These are phyloP conservation scores for Radopholus similis DNA, from an alignment of 1,140 invertebrate genomes.

Conservation along the genomic window DNA sequence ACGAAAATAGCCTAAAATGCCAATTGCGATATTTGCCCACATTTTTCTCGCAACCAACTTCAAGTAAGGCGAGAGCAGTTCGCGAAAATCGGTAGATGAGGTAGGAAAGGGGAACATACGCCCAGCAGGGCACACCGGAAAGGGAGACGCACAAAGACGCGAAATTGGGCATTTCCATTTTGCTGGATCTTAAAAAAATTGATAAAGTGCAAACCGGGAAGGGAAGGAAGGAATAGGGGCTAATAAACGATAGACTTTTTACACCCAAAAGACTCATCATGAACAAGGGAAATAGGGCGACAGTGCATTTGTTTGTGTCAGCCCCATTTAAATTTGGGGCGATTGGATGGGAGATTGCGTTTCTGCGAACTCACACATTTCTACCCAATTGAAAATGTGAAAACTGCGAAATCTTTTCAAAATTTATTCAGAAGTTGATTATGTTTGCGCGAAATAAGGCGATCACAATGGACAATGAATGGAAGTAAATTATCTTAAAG, in stretches of 20 bases:
- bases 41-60: not conserved
- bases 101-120: conserved; percentile 13
- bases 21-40: not conserved
- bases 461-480: too few species aligned
- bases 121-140: conserved; percentile 14
- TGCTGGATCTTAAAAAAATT: not conserved
- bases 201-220: not conserved
- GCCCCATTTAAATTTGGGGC: too few species aligned
- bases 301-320: too few species aligned
- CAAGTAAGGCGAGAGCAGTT: conserved; percentile 36
- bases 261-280: not conserved
- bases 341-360: too few species aligned
- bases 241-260: not conserved
- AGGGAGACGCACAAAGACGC: conserved; percentile 3
- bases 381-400: too few species aligned
- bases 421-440: too few species aligned
- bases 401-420: too few species aligned
- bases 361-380: too few species aligned
- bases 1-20: conserved; percentile 25
- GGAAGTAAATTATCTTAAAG: too few species aligned
- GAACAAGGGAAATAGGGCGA: too few species aligned
- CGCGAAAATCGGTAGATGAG: conserved; percentile 32
- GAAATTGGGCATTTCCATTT: not conserved
- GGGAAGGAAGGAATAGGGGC: not conserved
- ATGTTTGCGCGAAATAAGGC: too few species aligned